These are phyloP conservation scores for Melinaea menophilus DNA, from an alignment of 2,888 invertebrate species.

Conservation along the genomic window DNA sequence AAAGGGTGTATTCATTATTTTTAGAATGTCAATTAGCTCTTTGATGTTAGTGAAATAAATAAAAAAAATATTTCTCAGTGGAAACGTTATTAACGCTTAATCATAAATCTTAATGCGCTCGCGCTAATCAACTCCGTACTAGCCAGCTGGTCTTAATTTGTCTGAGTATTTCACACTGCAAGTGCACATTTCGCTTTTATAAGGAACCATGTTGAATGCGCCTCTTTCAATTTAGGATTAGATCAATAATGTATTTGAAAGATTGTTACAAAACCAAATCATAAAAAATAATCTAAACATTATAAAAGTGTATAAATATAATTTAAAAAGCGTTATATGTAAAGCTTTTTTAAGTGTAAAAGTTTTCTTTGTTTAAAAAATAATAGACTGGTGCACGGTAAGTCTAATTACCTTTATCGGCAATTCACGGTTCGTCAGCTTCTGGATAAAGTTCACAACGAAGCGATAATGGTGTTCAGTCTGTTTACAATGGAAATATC, in stretches of 20 bases:
- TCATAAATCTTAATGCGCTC: slow-evolving; percentile 64
- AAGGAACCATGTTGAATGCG: slow-evolving; percentile 23
- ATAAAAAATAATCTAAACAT: too few relatives aligned
- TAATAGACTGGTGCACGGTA: slow-evolving; percentile 25
- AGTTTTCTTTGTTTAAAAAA: background rate
- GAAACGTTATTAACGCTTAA: slow-evolving; percentile 38
- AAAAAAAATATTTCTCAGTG: slow-evolving; percentile 19
- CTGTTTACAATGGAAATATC: slow-evolving; percentile 17
- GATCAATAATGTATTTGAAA: background rate
- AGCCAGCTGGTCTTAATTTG: slow-evolving; percentile 70
- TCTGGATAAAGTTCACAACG: slow-evolving; percentile 27
- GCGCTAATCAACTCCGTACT: slow-evolving; percentile 58
- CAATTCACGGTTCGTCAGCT: slow-evolving; percentile 29
- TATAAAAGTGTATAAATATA: too few relatives aligned
- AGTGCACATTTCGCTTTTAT: slow-evolving; percentile 29
- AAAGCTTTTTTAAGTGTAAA: background rate
- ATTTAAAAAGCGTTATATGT: background rate
- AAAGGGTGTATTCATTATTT: slow-evolving; percentile 19
- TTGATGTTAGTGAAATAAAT: slow-evolving; percentile 32
- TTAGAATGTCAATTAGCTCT: slow-evolving; percentile 28
- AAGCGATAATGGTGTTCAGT: slow-evolving; percentile 25
- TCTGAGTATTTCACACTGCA: slow-evolving; percentile 58
- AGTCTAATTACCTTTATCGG: slow-evolving; percentile 27
- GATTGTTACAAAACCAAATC: background rate
- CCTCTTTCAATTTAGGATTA: slow-evolving; percentile 5